These are phyloP conservation scores for Magallana ariakensis DNA, from an alignment of 1,140 invertebrate species.

Conservation along the genomic window DNA sequence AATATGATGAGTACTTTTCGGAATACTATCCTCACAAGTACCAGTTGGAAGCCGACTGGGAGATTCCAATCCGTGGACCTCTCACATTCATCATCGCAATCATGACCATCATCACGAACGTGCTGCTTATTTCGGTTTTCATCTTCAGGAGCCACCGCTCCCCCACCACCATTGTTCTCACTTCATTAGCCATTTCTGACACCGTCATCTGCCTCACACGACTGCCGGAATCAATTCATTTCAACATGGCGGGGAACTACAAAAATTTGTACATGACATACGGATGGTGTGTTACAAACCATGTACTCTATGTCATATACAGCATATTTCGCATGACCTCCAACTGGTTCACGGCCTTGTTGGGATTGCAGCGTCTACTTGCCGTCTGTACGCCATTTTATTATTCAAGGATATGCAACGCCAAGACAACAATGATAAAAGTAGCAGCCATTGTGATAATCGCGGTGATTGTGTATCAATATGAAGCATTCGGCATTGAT, in stretches of 20 bases:
- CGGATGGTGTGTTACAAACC: constrained; percentile 48
- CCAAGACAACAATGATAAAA: constrained; percentile 27
- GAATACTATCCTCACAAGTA: constrained; percentile 7
- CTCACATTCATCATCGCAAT: constrained; percentile 10
- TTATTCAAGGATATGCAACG: constrained; percentile 41
- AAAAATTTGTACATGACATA: constrained; percentile 36
- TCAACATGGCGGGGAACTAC: constrained; percentile 48
- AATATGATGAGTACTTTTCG: neutral
- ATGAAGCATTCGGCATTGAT: constrained; percentile 42
- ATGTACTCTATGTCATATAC: constrained; percentile 39
- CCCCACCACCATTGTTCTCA: constrained; percentile 48
- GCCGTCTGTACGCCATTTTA: constrained; percentile 48
- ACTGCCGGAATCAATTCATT: constrained; percentile 42
- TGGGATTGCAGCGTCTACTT: constrained; percentile 53
- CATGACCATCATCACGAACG: constrained; percentile 43
- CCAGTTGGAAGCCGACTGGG: constrained; percentile 29
- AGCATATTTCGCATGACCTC: constrained; percentile 43
- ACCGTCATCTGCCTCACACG: constrained; percentile 48
- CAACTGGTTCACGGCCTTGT: constrained; percentile 54
- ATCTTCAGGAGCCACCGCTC: constrained; percentile 42
- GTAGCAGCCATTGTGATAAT: constrained; percentile 5
- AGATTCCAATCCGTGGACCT: constrained; percentile 20
- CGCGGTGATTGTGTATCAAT: constrained; percentile 40
- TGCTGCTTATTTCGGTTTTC: constrained; percentile 51
- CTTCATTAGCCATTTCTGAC: constrained; percentile 47